Evolutionary conservation across 1,140 invertebrate genomes (phyloP).

Genomic region (Chironomus tepperi): DNA sequence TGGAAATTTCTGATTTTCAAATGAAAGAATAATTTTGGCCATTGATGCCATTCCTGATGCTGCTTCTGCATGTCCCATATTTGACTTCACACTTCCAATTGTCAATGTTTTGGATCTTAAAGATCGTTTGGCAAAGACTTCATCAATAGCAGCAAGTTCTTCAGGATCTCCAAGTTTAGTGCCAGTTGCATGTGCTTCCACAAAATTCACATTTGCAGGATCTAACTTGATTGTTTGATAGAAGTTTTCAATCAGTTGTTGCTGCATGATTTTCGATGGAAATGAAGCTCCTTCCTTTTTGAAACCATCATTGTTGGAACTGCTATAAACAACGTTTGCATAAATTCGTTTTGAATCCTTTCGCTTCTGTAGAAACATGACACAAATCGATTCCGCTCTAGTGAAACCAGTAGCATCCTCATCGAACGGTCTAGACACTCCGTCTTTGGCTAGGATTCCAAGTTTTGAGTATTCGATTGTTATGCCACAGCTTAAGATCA

Average conservation of each 20-base stretch:
- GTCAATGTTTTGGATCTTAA: constrained; percentile 54
- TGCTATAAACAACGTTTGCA: constrained; percentile 45
- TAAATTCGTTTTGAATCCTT: constrained; percentile 70
- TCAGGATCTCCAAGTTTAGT: constrained; percentile 59
- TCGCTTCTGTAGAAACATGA: constrained; percentile 72
- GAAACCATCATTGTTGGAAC: constrained; percentile 79
- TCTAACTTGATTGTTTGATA: constrained; percentile 69
- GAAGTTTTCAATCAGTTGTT: constrained; percentile 67
- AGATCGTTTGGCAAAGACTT: constrained; percentile 63
- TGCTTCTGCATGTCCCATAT: constrained; percentile 87
- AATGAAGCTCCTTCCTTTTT: constrained; percentile 87
- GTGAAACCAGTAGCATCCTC: constrained; percentile 65
- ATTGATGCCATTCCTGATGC: constrained; percentile 79
- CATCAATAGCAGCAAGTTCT: constrained; percentile 75
- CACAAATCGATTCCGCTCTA: constrained; percentile 65
- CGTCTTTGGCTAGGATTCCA: constrained; percentile 78
- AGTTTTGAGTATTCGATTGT: constrained; percentile 69
- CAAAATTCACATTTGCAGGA: constrained; percentile 60
- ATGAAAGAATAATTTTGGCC: constrained; percentile 68
- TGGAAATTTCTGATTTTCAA: constrained; percentile 62
- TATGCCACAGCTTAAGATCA: constrained; percentile 69
- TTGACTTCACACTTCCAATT: constrained; percentile 88
- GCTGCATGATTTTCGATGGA: constrained; percentile 76
- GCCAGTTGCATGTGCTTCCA: constrained; percentile 89
- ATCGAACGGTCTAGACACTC: constrained; percentile 84